Conservation (phyloP, 2,888 invertebrate genomes). For the Eupithecia inturbata region DNA sequence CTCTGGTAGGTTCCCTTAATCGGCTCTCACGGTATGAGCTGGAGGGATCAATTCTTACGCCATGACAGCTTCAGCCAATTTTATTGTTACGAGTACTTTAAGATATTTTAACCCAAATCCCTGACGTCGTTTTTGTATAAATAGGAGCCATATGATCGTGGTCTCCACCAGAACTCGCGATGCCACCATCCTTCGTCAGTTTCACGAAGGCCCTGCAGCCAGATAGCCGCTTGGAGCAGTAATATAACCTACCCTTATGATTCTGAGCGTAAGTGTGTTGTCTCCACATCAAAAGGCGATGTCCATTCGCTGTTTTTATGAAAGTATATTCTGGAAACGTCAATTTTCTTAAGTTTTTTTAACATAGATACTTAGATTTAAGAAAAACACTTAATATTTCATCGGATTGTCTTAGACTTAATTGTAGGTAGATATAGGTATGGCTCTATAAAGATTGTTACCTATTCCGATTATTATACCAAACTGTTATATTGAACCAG, state of each 20-base stretch:
- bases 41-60: background rate
- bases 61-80: background rate
- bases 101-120: slow-evolving; percentile 7
- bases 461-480: too few relatives aligned
- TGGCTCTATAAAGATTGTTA: too few relatives aligned
- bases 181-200: slow-evolving; percentile 43
- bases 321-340: slow-evolving; percentile 1
- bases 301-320: slow-evolving; percentile 1
- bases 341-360: background rate
- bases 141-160: slow-evolving; percentile 52
- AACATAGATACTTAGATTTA: background rate
- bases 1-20: background rate
- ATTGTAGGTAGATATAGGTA: too few relatives aligned
- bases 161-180: slow-evolving; percentile 40
- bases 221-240: slow-evolving; percentile 10
- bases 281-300: slow-evolving; percentile 3
- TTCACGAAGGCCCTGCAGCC: slow-evolving; percentile 58
- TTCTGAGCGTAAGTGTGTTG: slow-evolving; percentile 9
- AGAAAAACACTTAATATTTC: too few relatives aligned
- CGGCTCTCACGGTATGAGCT: background rate
- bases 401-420: too few relatives aligned
- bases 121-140: background rate
- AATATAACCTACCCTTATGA: slow-evolving; percentile 7
- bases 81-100: background rate
- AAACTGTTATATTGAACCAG: too few relatives aligned